These are phyloP conservation scores for Drosophila kambysellisi DNA, from an alignment of 2,888 invertebrate genomes.

Conservation along the genomic window DNA sequence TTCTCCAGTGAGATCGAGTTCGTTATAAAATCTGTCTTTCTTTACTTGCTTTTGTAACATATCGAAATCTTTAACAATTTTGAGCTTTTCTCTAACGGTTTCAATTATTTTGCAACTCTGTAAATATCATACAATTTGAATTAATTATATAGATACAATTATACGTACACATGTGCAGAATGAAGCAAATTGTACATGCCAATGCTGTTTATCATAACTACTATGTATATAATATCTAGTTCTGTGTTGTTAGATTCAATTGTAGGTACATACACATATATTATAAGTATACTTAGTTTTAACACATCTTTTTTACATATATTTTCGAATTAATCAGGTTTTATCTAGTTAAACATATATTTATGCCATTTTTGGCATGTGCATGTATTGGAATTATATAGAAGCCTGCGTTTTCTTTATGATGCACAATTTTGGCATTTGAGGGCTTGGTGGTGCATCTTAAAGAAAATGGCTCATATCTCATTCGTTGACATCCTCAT, in stretches of 20 bases:
- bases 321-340: constrained; percentile 11
- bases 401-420: constrained; percentile 77
- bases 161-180: constrained; percentile 51
- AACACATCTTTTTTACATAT: constrained; percentile 6
- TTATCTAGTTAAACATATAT: constrained; percentile 9
- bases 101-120: constrained; percentile 24
- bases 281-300: constrained; percentile 16
- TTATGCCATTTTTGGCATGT: constrained; percentile 15
- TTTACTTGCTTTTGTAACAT: constrained; percentile 13
- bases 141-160: constrained; percentile 57
- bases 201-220: constrained; percentile 32
- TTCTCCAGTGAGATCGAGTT: constrained; percentile 17
- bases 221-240: constrained; percentile 14
- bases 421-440: constrained; percentile 52
- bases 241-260: constrained; percentile 21
- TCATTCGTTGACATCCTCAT: constrained; percentile 85
- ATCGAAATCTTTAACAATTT: constrained; percentile 46
- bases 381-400: constrained; percentile 4
- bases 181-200: constrained; percentile 36
- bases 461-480: constrained; percentile 86
- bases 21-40: constrained; percentile 5
- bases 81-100: constrained; percentile 40
- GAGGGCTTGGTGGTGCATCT: constrained; percentile 50
- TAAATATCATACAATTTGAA: constrained; percentile 49
- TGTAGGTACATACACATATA: constrained; percentile 14